Percentiles rank a stretch among this genome's conserved stretches.
Evolutionary conservation across 2,797 vertebrate species (phyloP).

Genomic region (Telmatherina bonti): DNA sequence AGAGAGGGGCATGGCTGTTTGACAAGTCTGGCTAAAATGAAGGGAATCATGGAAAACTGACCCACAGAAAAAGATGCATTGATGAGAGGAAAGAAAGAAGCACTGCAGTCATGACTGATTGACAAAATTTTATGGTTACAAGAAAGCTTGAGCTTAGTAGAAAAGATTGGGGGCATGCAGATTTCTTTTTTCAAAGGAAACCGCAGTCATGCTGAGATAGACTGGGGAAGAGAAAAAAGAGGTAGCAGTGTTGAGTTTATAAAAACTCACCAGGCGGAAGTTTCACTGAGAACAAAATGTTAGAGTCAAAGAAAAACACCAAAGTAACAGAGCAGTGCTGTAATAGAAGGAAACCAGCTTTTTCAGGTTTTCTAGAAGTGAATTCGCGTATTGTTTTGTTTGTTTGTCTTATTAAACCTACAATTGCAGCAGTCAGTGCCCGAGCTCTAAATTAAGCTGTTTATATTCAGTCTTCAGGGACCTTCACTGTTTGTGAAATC

Average conservation of each 20-base stretch:
- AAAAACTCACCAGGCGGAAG: conserved; percentile 46
- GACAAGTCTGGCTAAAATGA: conserved; percentile 18
- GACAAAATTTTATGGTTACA: conserved; percentile 20
- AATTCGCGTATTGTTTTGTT: not conserved
- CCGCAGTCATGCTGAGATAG: conserved; percentile 29
- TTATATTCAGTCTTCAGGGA: conserved; percentile 37
- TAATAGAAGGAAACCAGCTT: conserved; percentile 6
- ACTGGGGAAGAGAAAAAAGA: conserved; percentile 21
- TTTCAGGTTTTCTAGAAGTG: not conserved
- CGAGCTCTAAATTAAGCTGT: conserved; percentile 10
- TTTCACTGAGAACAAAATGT: conserved; percentile 51
- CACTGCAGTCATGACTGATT: not conserved
- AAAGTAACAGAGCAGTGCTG: conserved; percentile 23
- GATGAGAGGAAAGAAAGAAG: not conserved
- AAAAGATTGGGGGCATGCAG: conserved; percentile 13
- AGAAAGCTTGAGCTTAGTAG: conserved; percentile 17
- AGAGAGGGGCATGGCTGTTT: not conserved
- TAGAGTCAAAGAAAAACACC: conserved; percentile 39
- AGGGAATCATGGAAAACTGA: not conserved
- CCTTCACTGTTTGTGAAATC: conserved; percentile 29
- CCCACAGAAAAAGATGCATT: not conserved
- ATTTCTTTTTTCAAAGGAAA: conserved; percentile 32
- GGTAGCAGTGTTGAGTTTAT: conserved; percentile 28
- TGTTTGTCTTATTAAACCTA: not conserved
- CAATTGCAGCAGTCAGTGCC: not conserved